These are phyloP conservation scores for Bathynomus jamesi DNA, from an alignment of 1,140 invertebrate genomes.

Conservation along the genomic window DNA sequence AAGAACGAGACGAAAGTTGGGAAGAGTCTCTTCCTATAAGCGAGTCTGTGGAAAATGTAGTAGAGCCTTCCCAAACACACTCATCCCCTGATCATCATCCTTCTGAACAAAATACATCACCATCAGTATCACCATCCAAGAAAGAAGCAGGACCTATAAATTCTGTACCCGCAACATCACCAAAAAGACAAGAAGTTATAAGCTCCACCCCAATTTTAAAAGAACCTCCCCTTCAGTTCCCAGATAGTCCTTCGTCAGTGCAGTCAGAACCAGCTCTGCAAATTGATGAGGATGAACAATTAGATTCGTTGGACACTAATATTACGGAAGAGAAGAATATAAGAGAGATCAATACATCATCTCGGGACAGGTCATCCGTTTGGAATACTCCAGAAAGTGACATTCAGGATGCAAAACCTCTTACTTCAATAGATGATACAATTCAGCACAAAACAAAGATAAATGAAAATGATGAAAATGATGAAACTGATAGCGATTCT, in stretches of 20 bases:
- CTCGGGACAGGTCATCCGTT: background rate
- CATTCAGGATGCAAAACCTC: background rate
- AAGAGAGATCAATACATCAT: background rate
- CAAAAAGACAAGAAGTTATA: too few relatives aligned
- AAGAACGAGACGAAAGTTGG: conserved; percentile 1
- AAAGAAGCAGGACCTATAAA: conserved; percentile 2
- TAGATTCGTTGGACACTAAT: background rate
- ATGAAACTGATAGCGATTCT: background rate
- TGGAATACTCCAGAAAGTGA: background rate
- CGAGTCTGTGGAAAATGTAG: background rate
- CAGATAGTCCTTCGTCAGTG: conserved; percentile 72
- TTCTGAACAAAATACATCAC: background rate
- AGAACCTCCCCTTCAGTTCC: conserved; percentile 48
- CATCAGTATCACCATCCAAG: conserved; percentile 6
- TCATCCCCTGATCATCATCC: background rate
- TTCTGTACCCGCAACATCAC: background rate
- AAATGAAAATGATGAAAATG: background rate
- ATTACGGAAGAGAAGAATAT: background rate
- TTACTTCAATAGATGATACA: background rate
- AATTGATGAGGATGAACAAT: conserved; percentile 63
- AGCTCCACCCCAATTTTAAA: too few relatives aligned
- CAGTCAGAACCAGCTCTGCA: conserved; percentile 73
- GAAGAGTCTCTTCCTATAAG: background rate
- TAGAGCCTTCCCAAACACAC: background rate
- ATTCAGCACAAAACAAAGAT: background rate